Evolutionary conservation across 2,113 vertebrate species (phyloP).

Genomic region (Macquaria australasica): DNA sequence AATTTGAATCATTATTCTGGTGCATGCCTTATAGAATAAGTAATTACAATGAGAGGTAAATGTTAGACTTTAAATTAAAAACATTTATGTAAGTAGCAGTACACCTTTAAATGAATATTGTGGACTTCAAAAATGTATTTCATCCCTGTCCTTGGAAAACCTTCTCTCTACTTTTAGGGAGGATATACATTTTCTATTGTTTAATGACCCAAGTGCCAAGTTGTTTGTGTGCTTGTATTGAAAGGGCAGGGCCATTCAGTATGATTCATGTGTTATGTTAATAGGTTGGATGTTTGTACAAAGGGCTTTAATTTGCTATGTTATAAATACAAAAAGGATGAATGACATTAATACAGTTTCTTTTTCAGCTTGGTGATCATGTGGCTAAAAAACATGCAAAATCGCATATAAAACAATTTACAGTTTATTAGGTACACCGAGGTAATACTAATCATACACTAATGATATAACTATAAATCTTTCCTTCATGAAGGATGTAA

Average conservation of each 20-base stretch:
- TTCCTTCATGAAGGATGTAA: background rate
- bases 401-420: background rate
- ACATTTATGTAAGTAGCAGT: background rate
- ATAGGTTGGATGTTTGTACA: slow-evolving; percentile 14
- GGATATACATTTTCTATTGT: background rate
- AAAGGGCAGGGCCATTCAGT: background rate
- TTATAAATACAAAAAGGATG: background rate
- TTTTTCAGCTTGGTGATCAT: background rate
- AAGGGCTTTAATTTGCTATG: background rate
- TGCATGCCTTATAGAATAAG: background rate
- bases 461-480: background rate
- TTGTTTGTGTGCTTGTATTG: background rate
- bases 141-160: slow-evolving; percentile 1
- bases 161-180: background rate
- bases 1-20: background rate
- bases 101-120: background rate
- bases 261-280: slow-evolving; percentile 9
- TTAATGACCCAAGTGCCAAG: background rate
- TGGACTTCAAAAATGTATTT: background rate
- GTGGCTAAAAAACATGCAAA: background rate
- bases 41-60: background rate
- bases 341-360: background rate
- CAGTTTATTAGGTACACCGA: background rate
- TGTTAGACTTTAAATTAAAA: background rate
- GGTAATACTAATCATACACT: background rate